Percentiles rank a stretch among this genome's conserved stretches.
These are phyloP conservation scores for Stenichneumon culpator DNA, from an alignment of 2,888 invertebrate genomes.

Conservation along the genomic window DNA sequence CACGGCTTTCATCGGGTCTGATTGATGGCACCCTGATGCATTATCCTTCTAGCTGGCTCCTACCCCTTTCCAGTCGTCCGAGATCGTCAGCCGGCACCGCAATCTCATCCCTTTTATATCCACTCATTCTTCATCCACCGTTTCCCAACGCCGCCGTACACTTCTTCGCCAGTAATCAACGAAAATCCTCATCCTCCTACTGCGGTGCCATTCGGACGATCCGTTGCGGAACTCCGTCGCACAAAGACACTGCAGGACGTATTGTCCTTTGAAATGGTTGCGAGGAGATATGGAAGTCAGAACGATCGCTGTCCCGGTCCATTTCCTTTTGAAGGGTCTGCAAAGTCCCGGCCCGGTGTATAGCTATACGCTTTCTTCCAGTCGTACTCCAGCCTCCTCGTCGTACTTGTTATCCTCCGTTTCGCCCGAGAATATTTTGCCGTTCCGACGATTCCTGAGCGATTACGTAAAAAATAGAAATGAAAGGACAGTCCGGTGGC, in stretches of 20 bases:
- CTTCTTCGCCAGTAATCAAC: conserved; percentile 79
- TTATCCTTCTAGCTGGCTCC: conserved; percentile 51
- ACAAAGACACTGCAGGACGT: conserved; percentile 79
- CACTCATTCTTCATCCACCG: conserved; percentile 66
- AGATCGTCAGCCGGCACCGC: conserved; percentile 68
- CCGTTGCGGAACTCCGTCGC: conserved; percentile 76
- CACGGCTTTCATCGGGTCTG: conserved; percentile 78
- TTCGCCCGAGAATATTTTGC: conserved; percentile 57
- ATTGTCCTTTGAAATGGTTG: conserved; percentile 79
- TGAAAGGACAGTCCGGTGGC: conserved; percentile 63
- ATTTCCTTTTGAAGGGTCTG: conserved; percentile 64
- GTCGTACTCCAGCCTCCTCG: conserved; percentile 41
- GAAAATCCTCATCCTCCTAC: conserved; percentile 73
- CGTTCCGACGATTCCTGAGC: conserved; percentile 58
- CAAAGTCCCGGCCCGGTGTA: conserved; percentile 19
- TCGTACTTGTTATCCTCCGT: conserved; percentile 38
- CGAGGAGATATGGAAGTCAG: conserved; percentile 63
- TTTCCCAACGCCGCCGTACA: conserved; percentile 67
- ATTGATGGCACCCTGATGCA: conserved; percentile 78
- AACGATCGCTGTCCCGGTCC: conserved; percentile 62
- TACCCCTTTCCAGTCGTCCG: conserved; percentile 65
- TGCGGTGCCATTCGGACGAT: conserved; percentile 71
- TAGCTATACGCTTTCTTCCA: background rate
- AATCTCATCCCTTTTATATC: conserved; percentile 68
- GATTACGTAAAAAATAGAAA: conserved; percentile 66